Base-by-base conservation (phyloP, 2,797 vertebrate species). In the Peromyscus eremicus region DNA sequence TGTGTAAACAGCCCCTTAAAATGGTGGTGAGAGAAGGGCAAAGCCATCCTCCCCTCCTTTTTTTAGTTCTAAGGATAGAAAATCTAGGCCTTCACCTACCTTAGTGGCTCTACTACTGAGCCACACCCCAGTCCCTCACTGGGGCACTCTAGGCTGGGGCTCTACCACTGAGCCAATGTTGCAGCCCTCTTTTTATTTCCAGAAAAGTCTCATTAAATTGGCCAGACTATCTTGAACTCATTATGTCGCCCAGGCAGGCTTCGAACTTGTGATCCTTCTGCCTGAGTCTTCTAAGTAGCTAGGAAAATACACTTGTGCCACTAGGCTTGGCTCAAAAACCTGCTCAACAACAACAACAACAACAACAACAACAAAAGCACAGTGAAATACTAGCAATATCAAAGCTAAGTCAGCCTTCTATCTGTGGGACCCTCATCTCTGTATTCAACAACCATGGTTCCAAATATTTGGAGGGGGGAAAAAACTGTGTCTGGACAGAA, bases 371-470 rank as follows among this genome's bases (percentile, higher is more conserved):
- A 52, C 29, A 4, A 79, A n/a, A 21, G 29, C 19, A 43, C 37
- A 21, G 29, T 1, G 9, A 64, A 49, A 79, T 79, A 27, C 8
- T 29, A 40, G n/a, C 6, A 23, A 27, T 4, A 43, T 9, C 52
- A 23, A 46, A 21, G 66, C 29, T 70, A 70, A 23, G 49, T 23
- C n/a, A 57, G 34, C 29, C 10, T 34, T 55, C 46, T 37, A 12
- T 11, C 2, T 3, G 1, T 5, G 5, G 43, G 16, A 13, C 34
- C 49, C n/a, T 55, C 25, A 6, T 2, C n/a, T 70, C 19, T 25
- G 27, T 8, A 21, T 80, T 32, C n/a, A 81, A n/a, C 49, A 91
- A n/a, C n/a, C 29, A 57, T 0, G 5, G 79, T 6, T 1, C 64
- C 60, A 57, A 57, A 10, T 43, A 81, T 40, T 57, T 57, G 5